phyloP scores from a whole-genome alignment of 2,888 invertebrate genomes.

The Hyalella azteca region DNA sequence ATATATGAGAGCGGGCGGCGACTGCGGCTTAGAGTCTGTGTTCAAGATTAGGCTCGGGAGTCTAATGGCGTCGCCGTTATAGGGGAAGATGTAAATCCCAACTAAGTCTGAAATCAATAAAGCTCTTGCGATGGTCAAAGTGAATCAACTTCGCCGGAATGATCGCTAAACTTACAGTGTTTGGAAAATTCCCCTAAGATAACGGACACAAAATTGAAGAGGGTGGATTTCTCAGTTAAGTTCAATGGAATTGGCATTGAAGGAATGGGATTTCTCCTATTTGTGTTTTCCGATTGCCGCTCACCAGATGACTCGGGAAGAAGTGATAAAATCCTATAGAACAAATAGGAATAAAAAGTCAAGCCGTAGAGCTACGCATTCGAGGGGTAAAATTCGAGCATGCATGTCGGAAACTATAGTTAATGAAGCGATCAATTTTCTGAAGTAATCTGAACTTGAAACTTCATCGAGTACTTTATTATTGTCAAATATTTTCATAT shows the following conservation, averaged over 20 bases:
- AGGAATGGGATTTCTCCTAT: neutral
- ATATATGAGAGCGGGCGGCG: neutral
- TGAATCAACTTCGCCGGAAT: slow-evolving; percentile 10
- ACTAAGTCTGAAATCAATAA: slow-evolving; percentile 31
- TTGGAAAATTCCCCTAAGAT: slow-evolving; percentile 11
- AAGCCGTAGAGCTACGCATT: too few relatives aligned
- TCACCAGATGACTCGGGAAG: neutral
- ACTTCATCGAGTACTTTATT: too few relatives aligned
- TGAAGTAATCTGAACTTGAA: too few relatives aligned
- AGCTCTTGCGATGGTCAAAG: slow-evolving; percentile 1
- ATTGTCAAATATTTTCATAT: too few relatives aligned
- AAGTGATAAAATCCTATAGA: too few relatives aligned
- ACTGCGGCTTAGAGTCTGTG: neutral
- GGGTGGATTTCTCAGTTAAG: neutral
- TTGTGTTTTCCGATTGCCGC: neutral
- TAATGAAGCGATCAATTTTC: too few relatives aligned
- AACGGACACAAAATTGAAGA: slow-evolving; percentile 7
- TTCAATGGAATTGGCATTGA: neutral
- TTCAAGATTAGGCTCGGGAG: slow-evolving; percentile 2
- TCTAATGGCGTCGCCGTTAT: slow-evolving; percentile 25
- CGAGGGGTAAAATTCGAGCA: too few relatives aligned
- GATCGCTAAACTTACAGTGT: slow-evolving; percentile 16
- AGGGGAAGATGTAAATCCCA: slow-evolving; percentile 34
- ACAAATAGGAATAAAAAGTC: too few relatives aligned
- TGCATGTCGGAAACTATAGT: too few relatives aligned